A percentile compares a stretch with the other conserved stretches of the same genome.
Evolutionary conservation across 2,113 vertebrate species (phyloP).

Genomic region (Taurulus bubalis): DNA sequence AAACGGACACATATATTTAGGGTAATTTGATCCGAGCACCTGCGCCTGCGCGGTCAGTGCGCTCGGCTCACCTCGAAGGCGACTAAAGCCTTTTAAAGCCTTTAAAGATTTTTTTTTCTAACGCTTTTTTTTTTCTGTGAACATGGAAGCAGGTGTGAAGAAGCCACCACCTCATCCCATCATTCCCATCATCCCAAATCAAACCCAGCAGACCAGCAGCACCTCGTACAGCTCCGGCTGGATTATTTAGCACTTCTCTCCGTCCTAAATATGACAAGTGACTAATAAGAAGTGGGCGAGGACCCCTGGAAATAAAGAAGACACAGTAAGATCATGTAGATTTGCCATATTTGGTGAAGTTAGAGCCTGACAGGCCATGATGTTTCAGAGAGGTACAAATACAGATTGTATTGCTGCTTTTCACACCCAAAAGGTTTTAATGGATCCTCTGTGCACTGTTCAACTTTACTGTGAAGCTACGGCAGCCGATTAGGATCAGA

Average conservation of each 20-base stretch:
- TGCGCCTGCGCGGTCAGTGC: conserved; percentile 26
- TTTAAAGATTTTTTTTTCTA: not conserved
- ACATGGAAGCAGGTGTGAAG: conserved; percentile 40
- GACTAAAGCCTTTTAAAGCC: not conserved
- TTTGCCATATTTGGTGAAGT: not conserved
- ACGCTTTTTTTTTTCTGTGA: not conserved
- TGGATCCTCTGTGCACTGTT: not conserved
- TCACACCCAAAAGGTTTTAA: not conserved
- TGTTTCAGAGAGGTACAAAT: not conserved
- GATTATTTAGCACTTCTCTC: conserved; percentile 10
- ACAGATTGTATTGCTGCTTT: not conserved
- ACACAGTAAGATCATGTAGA: not conserved
- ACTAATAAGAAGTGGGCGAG: not conserved
- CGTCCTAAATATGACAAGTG: not conserved
- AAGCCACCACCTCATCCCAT: not conserved
- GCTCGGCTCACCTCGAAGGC: conserved; percentile 37
- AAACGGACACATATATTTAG: not conserved
- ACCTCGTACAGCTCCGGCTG: conserved; percentile 53
- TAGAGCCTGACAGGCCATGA: no score
- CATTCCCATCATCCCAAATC: not conserved
- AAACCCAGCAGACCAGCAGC: conserved; percentile 54
- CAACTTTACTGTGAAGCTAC: no score
- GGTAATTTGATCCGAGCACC: conserved; percentile 64
- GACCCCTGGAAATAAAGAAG: conserved; percentile 14
- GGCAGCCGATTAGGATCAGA: not conserved